Evolutionary conservation across 2,888 invertebrate genomes (phyloP).

Genomic region (Cosmia pyralina): DNA sequence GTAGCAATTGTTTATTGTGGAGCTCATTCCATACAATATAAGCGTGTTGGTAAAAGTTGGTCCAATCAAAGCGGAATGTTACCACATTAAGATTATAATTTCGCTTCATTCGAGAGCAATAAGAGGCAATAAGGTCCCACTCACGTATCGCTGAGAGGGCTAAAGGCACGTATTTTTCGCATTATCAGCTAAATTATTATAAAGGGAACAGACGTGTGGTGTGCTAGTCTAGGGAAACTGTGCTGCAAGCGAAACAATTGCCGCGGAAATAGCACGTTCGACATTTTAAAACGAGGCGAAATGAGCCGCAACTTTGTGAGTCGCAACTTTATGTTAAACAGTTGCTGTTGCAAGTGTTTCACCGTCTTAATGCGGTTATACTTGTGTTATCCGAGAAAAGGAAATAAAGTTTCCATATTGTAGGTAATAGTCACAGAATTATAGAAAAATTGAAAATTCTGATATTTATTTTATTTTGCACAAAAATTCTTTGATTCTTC

Average conservation of each 20-base stretch:
- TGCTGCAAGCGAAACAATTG: constrained; percentile 74
- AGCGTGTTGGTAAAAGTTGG: constrained; percentile 66
- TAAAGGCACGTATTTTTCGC: constrained; percentile 88
- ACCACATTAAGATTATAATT: constrained; percentile 81
- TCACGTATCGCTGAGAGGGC: constrained; percentile 82
- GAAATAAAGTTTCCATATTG: background rate
- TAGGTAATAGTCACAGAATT: background rate
- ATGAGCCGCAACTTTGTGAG: constrained; percentile 56
- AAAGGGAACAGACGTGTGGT: constrained; percentile 86
- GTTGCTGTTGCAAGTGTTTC: constrained; percentile 43
- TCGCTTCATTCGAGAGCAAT: constrained; percentile 83
- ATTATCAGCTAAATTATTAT: constrained; percentile 89
- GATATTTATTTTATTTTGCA: background rate
- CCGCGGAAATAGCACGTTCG: constrained; percentile 76
- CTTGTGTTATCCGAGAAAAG: background rate
- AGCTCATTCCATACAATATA: constrained; percentile 64
- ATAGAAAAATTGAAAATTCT: no score
- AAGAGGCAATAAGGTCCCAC: constrained; percentile 83
- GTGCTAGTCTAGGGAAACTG: constrained; percentile 76
- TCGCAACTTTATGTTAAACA: constrained; percentile 47
- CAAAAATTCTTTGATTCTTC: background rate
- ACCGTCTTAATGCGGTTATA: constrained; percentile 21
- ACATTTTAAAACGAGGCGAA: constrained; percentile 65
- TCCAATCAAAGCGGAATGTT: constrained; percentile 74
- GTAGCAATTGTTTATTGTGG: constrained; percentile 64